Evolutionary conservation across 2,797 vertebrate species (phyloP).

Genomic region (Carapus acus): DNA sequence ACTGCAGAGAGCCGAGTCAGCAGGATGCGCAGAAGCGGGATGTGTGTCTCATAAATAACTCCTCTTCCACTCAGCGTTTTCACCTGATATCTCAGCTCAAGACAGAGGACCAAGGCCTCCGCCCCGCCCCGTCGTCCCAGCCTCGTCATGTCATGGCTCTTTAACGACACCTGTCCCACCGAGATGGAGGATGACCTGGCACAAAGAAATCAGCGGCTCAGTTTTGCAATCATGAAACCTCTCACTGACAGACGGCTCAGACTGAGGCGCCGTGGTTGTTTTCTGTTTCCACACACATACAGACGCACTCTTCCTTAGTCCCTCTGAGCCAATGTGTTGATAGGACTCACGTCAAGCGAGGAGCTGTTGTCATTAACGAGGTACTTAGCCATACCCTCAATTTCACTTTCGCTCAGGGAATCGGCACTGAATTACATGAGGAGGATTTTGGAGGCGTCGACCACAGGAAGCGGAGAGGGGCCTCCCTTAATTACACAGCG

Average conservation of each 20-base stretch:
- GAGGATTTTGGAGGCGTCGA: slow-evolving; percentile 37
- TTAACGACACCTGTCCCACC: slow-evolving; percentile 28
- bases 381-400: slow-evolving; percentile 48
- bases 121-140: slow-evolving; percentile 13
- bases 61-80: slow-evolving; percentile 43
- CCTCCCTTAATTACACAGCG: slow-evolving; percentile 57
- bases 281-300: slow-evolving; percentile 26
- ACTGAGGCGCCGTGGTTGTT: slow-evolving; percentile 35
- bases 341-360: slow-evolving; percentile 38
- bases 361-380: slow-evolving; percentile 48
- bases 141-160: slow-evolving; percentile 30
- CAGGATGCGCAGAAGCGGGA: slow-evolving; percentile 31
- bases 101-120: slow-evolving; percentile 25
- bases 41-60: slow-evolving; percentile 57
- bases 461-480: slow-evolving; percentile 31
- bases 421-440: slow-evolving; percentile 53
- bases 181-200: slow-evolving; percentile 23
- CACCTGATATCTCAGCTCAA: slow-evolving; percentile 14
- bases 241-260: slow-evolving; percentile 41
- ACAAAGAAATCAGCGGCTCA: slow-evolving; percentile 55
- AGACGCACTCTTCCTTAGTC: slow-evolving; percentile 40
- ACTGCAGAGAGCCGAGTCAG: slow-evolving; percentile 64
- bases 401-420: slow-evolving; percentile 40
- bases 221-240: slow-evolving; percentile 30
- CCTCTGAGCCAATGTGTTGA: slow-evolving; percentile 48